phyloP scores from a whole-genome alignment of 2,888 invertebrate genomes.

The Sturmia bella region DNA sequence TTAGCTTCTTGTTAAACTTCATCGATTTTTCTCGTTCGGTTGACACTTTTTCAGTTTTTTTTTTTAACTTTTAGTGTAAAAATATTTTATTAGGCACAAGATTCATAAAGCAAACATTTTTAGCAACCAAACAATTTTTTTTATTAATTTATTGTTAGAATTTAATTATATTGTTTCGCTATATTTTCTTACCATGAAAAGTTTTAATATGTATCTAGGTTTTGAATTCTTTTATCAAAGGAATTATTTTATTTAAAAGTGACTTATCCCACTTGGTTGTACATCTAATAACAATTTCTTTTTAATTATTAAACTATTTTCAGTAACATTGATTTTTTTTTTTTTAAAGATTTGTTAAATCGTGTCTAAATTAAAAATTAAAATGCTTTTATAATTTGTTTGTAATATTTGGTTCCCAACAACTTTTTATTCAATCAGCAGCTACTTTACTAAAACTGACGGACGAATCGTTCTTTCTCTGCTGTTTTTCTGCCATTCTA shows the following conservation, averaged over 20 bases:
- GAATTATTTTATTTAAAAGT: too few relatives aligned
- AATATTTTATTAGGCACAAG: background rate
- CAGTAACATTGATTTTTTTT: constrained; percentile 19
- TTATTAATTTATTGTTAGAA: too few relatives aligned
- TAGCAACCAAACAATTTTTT: background rate
- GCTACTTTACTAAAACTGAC: constrained; percentile 68
- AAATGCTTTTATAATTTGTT: constrained; percentile 60
- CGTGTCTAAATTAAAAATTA: constrained; percentile 47
- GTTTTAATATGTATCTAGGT: too few relatives aligned
- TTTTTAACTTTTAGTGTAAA: constrained; percentile 16
- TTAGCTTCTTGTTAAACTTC: constrained; percentile 65
- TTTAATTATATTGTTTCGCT: too few relatives aligned
- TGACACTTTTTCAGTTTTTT: constrained; percentile 37
- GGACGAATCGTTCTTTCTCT: constrained; percentile 62
- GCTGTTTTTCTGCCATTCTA: constrained; percentile 32
- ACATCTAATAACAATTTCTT: background rate
- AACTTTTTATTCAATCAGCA: constrained; percentile 67
- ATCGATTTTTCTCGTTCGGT: constrained; percentile 70
- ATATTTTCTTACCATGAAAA: too few relatives aligned
- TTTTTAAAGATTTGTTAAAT: constrained; percentile 5
- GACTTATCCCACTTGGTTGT: too few relatives aligned
- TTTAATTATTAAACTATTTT: constrained; percentile 8
- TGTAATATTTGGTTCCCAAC: constrained; percentile 45
- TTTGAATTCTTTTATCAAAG: background rate
- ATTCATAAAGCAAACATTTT: background rate